phyloP scores from a whole-genome alignment of 1,140 invertebrate genomes.

The Theocolax elegans region DNA sequence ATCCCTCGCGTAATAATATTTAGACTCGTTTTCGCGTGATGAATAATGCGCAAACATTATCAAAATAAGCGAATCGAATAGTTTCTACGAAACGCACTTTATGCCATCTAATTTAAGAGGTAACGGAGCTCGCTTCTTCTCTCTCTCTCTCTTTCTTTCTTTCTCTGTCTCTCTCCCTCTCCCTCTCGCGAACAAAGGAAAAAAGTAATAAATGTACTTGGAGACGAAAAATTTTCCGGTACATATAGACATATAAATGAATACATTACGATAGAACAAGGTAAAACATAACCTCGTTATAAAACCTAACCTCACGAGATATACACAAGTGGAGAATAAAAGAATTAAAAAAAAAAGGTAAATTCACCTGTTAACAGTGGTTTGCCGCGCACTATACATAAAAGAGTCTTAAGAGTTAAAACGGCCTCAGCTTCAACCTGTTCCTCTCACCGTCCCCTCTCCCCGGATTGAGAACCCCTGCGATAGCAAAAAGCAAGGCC shows the following conservation, averaged over 20 bases:
- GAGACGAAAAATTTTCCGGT: too few species aligned
- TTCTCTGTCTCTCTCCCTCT: too few species aligned
- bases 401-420: conserved; percentile 26
- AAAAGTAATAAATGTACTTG: too few species aligned
- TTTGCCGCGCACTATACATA: conserved; percentile 7
- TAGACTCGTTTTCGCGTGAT: not conserved
- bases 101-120: not conserved
- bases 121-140: too few species aligned
- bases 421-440: conserved; percentile 34
- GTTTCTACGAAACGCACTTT: not conserved
- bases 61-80: conserved; percentile 4
- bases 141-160: too few species aligned
- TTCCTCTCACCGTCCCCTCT: conserved; percentile 21
- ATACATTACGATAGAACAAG: too few species aligned
- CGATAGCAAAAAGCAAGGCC: not conserved
- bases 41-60: not conserved
- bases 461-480: not conserved
- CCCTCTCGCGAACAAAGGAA: too few species aligned
- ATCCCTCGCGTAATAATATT: too few species aligned
- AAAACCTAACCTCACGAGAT: too few species aligned
- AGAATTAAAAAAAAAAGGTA: not conserved
- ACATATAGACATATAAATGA: too few species aligned
- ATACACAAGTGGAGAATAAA: too few species aligned
- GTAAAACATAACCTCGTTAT: too few species aligned
- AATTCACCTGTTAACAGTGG: conserved; percentile 34